A percentile compares a stretch with the other conserved stretches of the same genome.
phyloP scores from a whole-genome alignment of 2,797 vertebrate genomes.

The Alca torda region DNA sequence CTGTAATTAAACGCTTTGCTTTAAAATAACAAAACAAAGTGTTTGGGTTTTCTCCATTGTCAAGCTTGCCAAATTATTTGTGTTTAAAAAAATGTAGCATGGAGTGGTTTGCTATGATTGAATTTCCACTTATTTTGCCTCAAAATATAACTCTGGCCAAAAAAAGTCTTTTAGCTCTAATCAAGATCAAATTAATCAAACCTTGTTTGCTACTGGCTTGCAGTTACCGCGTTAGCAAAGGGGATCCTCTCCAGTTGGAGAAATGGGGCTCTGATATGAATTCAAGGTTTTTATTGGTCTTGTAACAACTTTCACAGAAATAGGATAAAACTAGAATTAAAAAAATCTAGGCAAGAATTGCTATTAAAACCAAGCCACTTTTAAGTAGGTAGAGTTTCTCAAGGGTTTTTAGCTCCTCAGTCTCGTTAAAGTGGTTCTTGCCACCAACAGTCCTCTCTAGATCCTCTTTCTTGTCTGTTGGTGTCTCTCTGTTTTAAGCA shows the following conservation, averaged over 20 bases:
- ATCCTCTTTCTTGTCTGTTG: background rate
- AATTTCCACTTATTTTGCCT: background rate
- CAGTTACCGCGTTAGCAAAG: background rate
- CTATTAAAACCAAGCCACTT: background rate
- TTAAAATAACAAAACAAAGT: background rate
- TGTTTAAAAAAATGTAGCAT: background rate
- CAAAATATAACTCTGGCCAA: background rate
- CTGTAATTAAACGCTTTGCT: background rate
- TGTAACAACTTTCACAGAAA: background rate
- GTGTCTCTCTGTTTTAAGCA: background rate
- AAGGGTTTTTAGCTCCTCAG: background rate
- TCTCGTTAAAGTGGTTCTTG: background rate
- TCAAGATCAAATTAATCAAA: conserved; percentile 1
- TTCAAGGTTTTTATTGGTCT: background rate
- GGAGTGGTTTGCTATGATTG: background rate
- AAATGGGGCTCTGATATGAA: background rate
- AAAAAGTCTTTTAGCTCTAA: background rate
- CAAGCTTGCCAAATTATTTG: background rate
- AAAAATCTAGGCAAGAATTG: background rate
- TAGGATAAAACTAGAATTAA: background rate
- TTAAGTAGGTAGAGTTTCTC: background rate
- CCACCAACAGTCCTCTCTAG: background rate
- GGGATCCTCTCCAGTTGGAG: background rate
- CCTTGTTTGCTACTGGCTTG: background rate
- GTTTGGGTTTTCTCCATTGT: background rate